Evolutionary conservation across 2,113 vertebrate species (phyloP).

Genomic region (Girardinichthys multiradiatus): DNA sequence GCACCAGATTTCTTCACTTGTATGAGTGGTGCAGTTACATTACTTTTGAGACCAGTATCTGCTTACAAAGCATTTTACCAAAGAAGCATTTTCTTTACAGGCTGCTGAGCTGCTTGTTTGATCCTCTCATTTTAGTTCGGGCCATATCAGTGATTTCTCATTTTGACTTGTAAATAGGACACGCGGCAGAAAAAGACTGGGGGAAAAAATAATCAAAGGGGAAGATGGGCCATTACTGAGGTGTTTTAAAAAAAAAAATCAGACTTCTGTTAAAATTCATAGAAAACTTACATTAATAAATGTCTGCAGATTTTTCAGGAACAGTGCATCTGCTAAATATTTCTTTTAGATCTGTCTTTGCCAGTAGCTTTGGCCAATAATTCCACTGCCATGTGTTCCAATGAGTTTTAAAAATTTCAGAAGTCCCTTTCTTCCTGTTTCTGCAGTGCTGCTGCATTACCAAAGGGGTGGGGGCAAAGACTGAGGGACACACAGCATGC

Average conservation of each 20-base stretch:
- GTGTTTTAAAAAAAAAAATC: constrained; percentile 8
- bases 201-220: constrained; percentile 40
- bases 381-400: no score
- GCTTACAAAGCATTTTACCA: not conserved
- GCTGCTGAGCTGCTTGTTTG: constrained; percentile 34
- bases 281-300: not conserved
- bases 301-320: not conserved
- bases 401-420: no score
- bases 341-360: no score
- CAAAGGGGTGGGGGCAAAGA: no score
- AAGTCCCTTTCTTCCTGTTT: no score
- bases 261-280: not conserved
- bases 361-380: no score
- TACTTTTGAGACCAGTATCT: not conserved
- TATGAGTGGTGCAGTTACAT: not conserved
- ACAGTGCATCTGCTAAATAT: not conserved
- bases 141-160: constrained; percentile 36
- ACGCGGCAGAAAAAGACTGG: constrained; percentile 42
- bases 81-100: constrained; percentile 20
- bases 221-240: constrained; percentile 3
- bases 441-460: no score
- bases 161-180: constrained; percentile 59
- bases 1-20: constrained; percentile 9
- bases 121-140: constrained; percentile 46
- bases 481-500: no score